Base-by-base conservation (phyloP, 2,113 vertebrate genomes). In the Aspiorhynchus laticeps region DNA sequence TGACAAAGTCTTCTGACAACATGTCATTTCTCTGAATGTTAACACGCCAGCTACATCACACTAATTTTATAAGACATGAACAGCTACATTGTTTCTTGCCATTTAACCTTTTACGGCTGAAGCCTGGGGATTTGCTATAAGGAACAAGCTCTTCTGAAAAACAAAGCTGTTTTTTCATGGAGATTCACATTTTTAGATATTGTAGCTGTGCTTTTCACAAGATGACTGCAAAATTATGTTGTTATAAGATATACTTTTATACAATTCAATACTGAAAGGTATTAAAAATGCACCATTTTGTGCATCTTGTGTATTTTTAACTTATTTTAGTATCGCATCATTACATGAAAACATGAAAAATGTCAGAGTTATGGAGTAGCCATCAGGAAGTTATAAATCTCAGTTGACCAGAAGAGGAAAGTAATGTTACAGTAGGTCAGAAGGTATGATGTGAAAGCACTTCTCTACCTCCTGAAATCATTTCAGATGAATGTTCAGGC, bases 21-120 rank as follows among this genome's bases (percentile, higher is more conserved):
- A 51, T 38, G 41, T 61, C 12, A 86, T n/a, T 79, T 33, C n/a
- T 51, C 43, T 84, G 26, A 36, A 24, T n/a, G 19, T 79, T 26
- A 36, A 15, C 9, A 38, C 69, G 26, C 46, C 10, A 21, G 19
- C 15, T 75, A 59, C 12, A 51, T 4, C 15, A 0, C 77, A 33
- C 15, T 59, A 46, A 74, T 43, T 43, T 33, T 11, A 8, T 7
- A 51, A 74, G 51, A 33, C 51, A 85, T 31, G 3, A 38, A 73
- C 33, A 69, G 10, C 7, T 61, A 38, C 59, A 83, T 77, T 69
- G 65, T 59, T 63, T 51, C 43, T 33, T 36, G 53, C 7, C 43
- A 26, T 71, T 74, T 38, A 36, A 51, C 24, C 26, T 63, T 74
- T 76, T 77, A 33, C 14, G 48, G 36, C 73, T 46, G 21, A 21